Evolutionary conservation across 2,797 vertebrate genomes (phyloP).

Genomic region (Pseudochirops cupreus): DNA sequence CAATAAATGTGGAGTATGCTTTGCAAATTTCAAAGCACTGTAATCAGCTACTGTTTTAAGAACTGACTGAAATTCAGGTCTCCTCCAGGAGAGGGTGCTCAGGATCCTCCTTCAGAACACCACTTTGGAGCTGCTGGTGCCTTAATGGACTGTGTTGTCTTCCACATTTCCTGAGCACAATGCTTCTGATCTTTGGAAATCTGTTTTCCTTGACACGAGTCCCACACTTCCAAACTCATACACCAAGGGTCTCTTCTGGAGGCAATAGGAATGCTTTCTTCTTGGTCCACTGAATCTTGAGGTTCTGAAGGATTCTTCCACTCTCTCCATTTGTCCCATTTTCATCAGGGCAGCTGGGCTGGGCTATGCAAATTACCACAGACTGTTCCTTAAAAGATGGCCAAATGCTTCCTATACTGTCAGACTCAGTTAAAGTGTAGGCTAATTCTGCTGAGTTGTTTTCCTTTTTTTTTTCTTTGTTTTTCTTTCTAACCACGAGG

Average conservation of each 20-base stretch:
- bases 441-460: neutral
- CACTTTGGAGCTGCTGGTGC: neutral
- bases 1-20: neutral
- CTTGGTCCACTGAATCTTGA: neutral
- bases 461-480: neutral
- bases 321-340: neutral
- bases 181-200: neutral
- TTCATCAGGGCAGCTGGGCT: neutral
- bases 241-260: neutral
- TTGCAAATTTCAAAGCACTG: neutral
- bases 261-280: neutral
- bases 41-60: neutral
- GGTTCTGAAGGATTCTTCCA: neutral
- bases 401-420: neutral
- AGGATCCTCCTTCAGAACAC: neutral
- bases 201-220: neutral
- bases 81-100: neutral
- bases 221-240: neutral
- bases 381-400: neutral
- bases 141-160: neutral
- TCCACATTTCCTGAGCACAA: neutral
- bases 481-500: neutral
- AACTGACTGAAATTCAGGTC: neutral
- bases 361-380: neutral
- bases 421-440: neutral